Evolutionary conservation across 2,797 vertebrate genomes (phyloP).

Genomic region (Tachyglossus aculeatus): DNA sequence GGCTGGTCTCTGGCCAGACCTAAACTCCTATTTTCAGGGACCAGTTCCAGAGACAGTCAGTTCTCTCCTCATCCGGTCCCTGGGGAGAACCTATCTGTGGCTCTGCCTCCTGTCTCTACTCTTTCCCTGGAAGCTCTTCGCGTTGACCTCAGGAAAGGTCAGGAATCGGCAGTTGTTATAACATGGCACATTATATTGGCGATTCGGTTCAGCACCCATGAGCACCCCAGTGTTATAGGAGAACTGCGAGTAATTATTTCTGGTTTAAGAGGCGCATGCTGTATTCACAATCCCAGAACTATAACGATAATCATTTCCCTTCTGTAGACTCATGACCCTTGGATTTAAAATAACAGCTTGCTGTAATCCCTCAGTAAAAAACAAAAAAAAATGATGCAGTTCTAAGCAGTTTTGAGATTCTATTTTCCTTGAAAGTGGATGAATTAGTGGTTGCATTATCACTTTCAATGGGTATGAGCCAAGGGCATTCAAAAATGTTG

Average conservation of each 20-base stretch:
- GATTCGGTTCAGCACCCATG: no score
- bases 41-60: no score
- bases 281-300: slow-evolving; percentile 6
- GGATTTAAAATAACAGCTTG: slow-evolving; percentile 35
- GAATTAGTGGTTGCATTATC: slow-evolving; percentile 54
- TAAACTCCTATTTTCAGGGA: no score
- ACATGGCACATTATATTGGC: no score
- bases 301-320: slow-evolving; percentile 29
- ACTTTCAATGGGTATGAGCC: slow-evolving; percentile 33
- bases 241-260: slow-evolving; percentile 40
- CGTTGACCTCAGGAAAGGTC: no score
- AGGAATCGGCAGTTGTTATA: no score
- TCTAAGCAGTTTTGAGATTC: slow-evolving; percentile 34
- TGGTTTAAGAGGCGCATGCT: slow-evolving; percentile 5
- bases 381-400: slow-evolving; percentile 44
- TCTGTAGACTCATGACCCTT: slow-evolving; percentile 15
- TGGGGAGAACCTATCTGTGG: no score
- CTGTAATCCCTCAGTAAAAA: slow-evolving; percentile 31
- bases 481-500: slow-evolving; percentile 51
- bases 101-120: no score
- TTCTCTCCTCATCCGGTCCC: no score
- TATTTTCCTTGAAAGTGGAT: slow-evolving; percentile 51
- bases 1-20: no score
- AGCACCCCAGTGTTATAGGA: no score
- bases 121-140: no score